Percentiles rank a stretch among this genome's conserved stretches.
Conservation (phyloP, 64 coral and sea anemone genomes). For the Porites lutea region DNA sequence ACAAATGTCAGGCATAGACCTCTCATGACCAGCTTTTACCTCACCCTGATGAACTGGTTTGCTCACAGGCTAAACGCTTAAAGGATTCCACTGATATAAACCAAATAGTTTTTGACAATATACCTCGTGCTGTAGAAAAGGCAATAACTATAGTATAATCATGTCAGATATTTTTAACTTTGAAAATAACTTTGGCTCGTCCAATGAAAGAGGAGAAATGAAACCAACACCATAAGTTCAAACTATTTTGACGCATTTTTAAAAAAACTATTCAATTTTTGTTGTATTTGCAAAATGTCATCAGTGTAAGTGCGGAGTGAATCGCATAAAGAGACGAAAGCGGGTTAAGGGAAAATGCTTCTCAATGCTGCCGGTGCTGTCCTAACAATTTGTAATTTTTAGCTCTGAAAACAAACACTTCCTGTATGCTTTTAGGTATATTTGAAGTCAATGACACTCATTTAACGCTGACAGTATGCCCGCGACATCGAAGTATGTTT, state of each 20-base stretch:
- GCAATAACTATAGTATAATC: constrained; percentile 7
- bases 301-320: constrained; percentile 10
- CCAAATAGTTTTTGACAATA: too few relatives aligned
- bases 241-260: neutral
- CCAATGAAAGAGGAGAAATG: constrained; percentile 2
- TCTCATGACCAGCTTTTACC: neutral
- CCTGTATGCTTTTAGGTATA: constrained; percentile 17
- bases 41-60: neutral
- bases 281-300: constrained; percentile 11
- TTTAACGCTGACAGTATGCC: constrained; percentile 32
- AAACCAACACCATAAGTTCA: constrained; percentile 20
- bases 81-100: neutral
- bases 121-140: neutral
- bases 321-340: constrained; percentile 20
- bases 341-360: neutral
- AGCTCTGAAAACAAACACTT: constrained; percentile 5
- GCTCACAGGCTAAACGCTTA: neutral
- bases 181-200: constrained; percentile 20
- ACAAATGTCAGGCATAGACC: neutral
- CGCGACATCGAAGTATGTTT: constrained; percentile 27
- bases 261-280: neutral
- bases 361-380: constrained; percentile 8
- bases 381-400: constrained; percentile 19
- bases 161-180: constrained; percentile 16
- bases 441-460: constrained; percentile 28